These are phyloP conservation scores for Temnothorax unifasciatus DNA, from an alignment of 2,888 invertebrate species.

Conservation along the genomic window DNA sequence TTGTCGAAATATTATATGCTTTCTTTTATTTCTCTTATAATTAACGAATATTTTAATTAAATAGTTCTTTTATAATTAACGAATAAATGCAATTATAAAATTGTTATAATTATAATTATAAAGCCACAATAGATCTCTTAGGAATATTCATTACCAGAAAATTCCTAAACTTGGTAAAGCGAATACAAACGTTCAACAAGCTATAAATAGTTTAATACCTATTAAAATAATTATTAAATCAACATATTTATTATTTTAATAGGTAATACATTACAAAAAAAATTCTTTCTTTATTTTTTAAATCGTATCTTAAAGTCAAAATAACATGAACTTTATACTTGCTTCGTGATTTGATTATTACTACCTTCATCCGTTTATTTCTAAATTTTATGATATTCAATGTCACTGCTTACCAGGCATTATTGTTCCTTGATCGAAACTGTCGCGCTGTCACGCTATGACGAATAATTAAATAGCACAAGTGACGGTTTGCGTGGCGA, in stretches of 20 bases:
- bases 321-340: neutral
- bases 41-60: neutral
- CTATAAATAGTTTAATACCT: neutral
- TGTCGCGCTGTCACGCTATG: constrained; percentile 2
- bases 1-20: neutral
- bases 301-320: neutral
- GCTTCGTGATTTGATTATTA: neutral
- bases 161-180: neutral
- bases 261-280: neutral
- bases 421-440: constrained; percentile 17
- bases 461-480: constrained; percentile 16
- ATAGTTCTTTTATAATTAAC: neutral
- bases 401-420: constrained; percentile 60
- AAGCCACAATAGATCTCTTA: neutral
- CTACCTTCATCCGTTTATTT: neutral
- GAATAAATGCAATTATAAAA: neutral
- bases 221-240: neutral
- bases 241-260: neutral
- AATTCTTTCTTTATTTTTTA: neutral
- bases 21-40: neutral
- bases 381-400: neutral
- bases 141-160: neutral
- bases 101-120: neutral
- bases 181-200: neutral
- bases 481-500: constrained; percentile 31